phyloP scores from a whole-genome alignment of 2,888 invertebrate genomes.

The Drosophila histrio region DNA sequence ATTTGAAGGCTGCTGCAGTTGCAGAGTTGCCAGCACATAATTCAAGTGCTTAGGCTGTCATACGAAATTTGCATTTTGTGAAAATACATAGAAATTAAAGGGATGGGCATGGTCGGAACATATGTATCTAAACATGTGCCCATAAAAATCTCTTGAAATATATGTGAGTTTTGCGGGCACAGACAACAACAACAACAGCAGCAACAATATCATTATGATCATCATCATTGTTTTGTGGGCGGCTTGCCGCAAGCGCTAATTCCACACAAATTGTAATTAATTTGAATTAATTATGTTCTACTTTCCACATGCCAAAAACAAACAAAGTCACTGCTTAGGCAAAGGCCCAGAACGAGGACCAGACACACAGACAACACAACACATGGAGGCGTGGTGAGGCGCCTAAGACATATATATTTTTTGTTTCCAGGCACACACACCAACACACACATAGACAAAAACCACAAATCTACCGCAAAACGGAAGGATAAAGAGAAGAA shows the following conservation, averaged over 20 bases:
- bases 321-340: slow-evolving; percentile 44
- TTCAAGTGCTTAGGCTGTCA: slow-evolving; percentile 30
- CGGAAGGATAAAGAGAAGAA: slow-evolving; percentile 51
- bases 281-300: slow-evolving; percentile 81
- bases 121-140: slow-evolving; percentile 21
- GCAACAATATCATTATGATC: slow-evolving; percentile 18
- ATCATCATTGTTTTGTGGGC: slow-evolving; percentile 35
- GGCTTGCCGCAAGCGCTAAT: slow-evolving; percentile 73
- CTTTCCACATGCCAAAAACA: slow-evolving; percentile 72
- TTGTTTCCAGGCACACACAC: slow-evolving; percentile 29
- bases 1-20: slow-evolving; percentile 36
- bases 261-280: slow-evolving; percentile 81
- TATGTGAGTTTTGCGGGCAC: slow-evolving; percentile 36
- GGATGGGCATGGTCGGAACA: slow-evolving; percentile 1
- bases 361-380: slow-evolving; percentile 11
- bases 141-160: slow-evolving; percentile 55
- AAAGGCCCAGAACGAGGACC: neutral
- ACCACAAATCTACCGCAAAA: slow-evolving; percentile 55
- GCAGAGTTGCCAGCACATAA: slow-evolving; percentile 34
- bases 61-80: slow-evolving; percentile 37
- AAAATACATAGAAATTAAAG: slow-evolving; percentile 23
- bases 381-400: slow-evolving; percentile 39
- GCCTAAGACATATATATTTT: slow-evolving; percentile 49
- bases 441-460: slow-evolving; percentile 9
- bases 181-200: slow-evolving; percentile 28